Base-by-base conservation (phyloP, 2,888 invertebrate genomes). In the Hylaea fasciaria region DNA sequence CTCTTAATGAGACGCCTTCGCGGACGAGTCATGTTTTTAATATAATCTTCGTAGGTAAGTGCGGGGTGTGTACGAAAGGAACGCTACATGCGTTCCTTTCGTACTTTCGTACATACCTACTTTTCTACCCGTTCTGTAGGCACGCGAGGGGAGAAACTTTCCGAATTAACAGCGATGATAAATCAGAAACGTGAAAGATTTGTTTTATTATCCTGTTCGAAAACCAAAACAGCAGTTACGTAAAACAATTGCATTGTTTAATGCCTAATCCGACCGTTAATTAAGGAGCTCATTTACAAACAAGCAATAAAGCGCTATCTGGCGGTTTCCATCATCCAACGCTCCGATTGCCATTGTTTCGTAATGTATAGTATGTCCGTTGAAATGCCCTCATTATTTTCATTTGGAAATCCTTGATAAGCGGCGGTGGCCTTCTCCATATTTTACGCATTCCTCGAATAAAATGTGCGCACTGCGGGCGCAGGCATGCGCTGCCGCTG, bases 401-500 rank as follows among this genome's bases (percentile, higher is more conserved):
- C 50, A 54, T 60, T 60, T 60, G 35, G 41, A 32, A 55, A 55
- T 40, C 43, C 28, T 29, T 16, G 55, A 45, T 48, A 39, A 32
- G 53, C 32, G 14, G 57, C 49, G 45, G 40, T 14, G 59, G 59
- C 60, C 50, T 54, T 49, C 54, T 54, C 54, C 61, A 51, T 56
- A 51, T 13, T 52, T 32, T 48, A 52, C 61, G 61, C 56, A 57
- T 57, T 61, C 61, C 56, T 43, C 32, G 16, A 40, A 32, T 32
- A 32, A 32, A 32, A 32, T 32, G 32, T 32, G 32, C 32, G 32
- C 32, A 10, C 32, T 32, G 7, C 32, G 32, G 10, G 32, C 32
- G 58, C 3, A 45, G 62, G 55, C 46, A 66, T 65, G 69, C 62
- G 68, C 62, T 57, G 52, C 53, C 47, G 53, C 58, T 60, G 60